Conservation (phyloP, 2,797 vertebrate genomes). For the Gymnoscopelus microlampas region DNA sequence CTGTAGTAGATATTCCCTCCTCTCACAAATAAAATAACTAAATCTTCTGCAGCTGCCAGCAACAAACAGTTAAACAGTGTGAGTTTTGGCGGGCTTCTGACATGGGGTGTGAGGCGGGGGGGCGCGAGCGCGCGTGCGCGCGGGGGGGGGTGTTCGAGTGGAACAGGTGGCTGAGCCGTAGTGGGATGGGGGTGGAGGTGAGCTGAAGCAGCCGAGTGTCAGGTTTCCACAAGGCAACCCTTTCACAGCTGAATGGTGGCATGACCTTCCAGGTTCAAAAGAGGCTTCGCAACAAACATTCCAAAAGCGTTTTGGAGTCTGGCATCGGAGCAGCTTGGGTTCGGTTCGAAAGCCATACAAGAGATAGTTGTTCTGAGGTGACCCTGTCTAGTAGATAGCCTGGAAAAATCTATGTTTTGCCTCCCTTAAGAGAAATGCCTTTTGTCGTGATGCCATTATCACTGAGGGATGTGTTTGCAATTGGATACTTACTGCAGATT, state of each 20-base stretch:
- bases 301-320: constrained; percentile 48
- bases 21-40: constrained; percentile 4
- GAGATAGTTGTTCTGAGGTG: constrained; percentile 33
- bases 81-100: constrained; percentile 35
- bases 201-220: constrained; percentile 66
- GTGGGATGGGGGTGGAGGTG: constrained; percentile 28
- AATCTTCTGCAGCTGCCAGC: constrained; percentile 34
- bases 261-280: constrained; percentile 76
- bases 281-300: constrained; percentile 65
- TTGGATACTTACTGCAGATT: constrained; percentile 69
- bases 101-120: constrained; percentile 36
- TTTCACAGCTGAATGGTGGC: constrained; percentile 63
- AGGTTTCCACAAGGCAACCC: constrained; percentile 62
- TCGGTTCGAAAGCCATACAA: constrained; percentile 16
- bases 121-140: too few relatives aligned
- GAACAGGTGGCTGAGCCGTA: constrained; percentile 69
- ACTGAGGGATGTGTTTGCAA: neutral
- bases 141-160: constrained; percentile 20
- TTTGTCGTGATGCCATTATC: constrained; percentile 12
- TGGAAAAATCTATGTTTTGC: constrained; percentile 4
- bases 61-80: constrained; percentile 46
- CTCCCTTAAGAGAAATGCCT: constrained; percentile 1
- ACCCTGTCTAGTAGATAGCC: constrained; percentile 25
- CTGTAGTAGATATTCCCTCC: constrained; percentile 3
- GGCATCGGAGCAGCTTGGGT: neutral